phyloP scores from a whole-genome alignment of 1,140 invertebrate species.

The Aphelenchoides fujianensis region DNA sequence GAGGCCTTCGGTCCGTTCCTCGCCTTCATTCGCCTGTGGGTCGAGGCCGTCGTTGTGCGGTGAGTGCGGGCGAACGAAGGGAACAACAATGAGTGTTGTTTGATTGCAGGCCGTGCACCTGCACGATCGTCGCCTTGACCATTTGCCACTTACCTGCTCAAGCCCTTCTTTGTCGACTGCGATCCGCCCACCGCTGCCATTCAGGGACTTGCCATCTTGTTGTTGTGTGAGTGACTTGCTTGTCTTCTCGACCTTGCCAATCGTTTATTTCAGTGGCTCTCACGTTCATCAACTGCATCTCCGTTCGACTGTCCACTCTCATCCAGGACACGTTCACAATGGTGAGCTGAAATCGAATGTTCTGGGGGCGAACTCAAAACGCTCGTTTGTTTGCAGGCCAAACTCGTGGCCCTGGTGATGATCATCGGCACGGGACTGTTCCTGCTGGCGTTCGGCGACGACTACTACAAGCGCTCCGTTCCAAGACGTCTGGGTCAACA shows the following conservation, averaged over 20 bases:
- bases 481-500: conserved; percentile 77
- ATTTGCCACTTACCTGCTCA: conserved; percentile 86
- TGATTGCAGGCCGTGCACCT: conserved; percentile 69
- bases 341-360: no score
- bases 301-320: conserved; percentile 67
- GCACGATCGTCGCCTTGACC: conserved; percentile 87
- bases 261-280: conserved; percentile 43
- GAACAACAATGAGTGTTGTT: conserved; percentile 16
- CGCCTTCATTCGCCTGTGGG: conserved; percentile 91
- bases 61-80: conserved; percentile 20
- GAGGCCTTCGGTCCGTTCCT: conserved; percentile 71
- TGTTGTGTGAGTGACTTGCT: conserved; percentile 40
- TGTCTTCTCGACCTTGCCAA: no score
- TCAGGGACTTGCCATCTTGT: conserved; percentile 73
- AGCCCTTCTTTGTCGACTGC: conserved; percentile 84
- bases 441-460: conserved; percentile 65
- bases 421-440: conserved; percentile 55
- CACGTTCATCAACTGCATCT: conserved; percentile 72
- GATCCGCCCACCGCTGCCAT: conserved; percentile 73
- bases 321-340: conserved; percentile 89
- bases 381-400: conserved; percentile 73
- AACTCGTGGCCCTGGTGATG: conserved; percentile 52
- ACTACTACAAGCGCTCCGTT: conserved; percentile 83
- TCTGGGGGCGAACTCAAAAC: conserved; percentile 84
- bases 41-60: conserved; percentile 91